These are phyloP conservation scores for Aromia moschata DNA, from an alignment of 2,888 invertebrate genomes.

Conservation along the genomic window DNA sequence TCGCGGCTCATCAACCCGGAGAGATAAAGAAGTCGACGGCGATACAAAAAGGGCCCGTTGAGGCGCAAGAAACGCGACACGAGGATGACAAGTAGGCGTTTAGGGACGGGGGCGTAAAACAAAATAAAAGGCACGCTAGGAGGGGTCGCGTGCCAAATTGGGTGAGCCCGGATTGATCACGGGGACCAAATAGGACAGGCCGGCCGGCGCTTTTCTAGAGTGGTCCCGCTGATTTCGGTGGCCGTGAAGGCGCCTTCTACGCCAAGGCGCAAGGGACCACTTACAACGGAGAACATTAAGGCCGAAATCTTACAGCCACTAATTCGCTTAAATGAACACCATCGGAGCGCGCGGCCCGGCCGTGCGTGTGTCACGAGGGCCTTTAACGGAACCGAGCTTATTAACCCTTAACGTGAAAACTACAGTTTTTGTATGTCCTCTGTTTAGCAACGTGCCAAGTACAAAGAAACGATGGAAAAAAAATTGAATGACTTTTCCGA, in stretches of 20 bases:
- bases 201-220: constrained; percentile 38
- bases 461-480: too few relatives aligned
- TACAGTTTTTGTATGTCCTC: too few relatives aligned
- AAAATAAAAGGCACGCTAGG: too few relatives aligned
- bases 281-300: too few relatives aligned
- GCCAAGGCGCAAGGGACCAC: constrained; percentile 27
- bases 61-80: constrained; percentile 39
- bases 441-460: too few relatives aligned
- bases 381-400: too few relatives aligned
- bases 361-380: constrained; percentile 1
- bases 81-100: constrained; percentile 38
- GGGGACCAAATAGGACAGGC: constrained; percentile 46
- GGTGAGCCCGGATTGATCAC: constrained; percentile 46
- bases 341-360: neutral
- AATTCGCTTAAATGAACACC: constrained; percentile 29
- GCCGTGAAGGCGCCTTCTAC: constrained; percentile 47
- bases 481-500: too few relatives aligned
- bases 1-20: constrained; percentile 24
- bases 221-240: constrained; percentile 46
- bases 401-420: too few relatives aligned
- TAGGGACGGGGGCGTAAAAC: constrained; percentile 35
- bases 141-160: too few relatives aligned
- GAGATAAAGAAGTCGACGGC: constrained; percentile 35
- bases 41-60: constrained; percentile 23
- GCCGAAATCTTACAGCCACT: too few relatives aligned